These are phyloP conservation scores for Pseudomugil tenellus DNA, from an alignment of 2,797 vertebrate genomes.

Conservation along the genomic window DNA sequence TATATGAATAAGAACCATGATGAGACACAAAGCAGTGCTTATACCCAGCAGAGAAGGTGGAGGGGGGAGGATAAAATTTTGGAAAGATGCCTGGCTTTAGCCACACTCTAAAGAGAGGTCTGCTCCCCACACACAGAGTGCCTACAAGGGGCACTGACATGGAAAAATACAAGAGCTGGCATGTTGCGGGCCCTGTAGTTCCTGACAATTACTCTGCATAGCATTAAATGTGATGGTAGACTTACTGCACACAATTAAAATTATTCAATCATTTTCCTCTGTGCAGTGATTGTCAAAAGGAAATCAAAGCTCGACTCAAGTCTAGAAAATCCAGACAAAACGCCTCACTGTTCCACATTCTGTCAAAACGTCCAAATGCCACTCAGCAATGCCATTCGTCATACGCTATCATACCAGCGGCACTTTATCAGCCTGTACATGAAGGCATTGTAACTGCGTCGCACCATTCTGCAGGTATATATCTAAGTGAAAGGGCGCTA, in stretches of 20 bases:
- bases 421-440: constrained; percentile 44
- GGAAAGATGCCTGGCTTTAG: constrained; percentile 73
- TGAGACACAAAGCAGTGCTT: constrained; percentile 68
- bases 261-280: constrained; percentile 29
- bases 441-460: constrained; percentile 47
- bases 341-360: constrained; percentile 44
- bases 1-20: constrained; percentile 65
- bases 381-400: constrained; percentile 42
- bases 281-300: constrained; percentile 11
- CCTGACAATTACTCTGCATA: constrained; percentile 53
- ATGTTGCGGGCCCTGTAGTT: constrained; percentile 68
- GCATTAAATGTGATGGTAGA: constrained; percentile 45
- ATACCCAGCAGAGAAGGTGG: constrained; percentile 63
- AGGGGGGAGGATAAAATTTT: constrained; percentile 54
- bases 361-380: constrained; percentile 44
- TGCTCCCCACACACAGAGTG: constrained; percentile 70
- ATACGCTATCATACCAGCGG: constrained; percentile 23
- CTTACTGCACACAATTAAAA: constrained; percentile 37
- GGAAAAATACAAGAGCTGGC: constrained; percentile 78
- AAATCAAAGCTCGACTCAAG: constrained; percentile 20
- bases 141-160: constrained; percentile 75
- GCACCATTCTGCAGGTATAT: constrained; percentile 51
- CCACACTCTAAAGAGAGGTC: constrained; percentile 67
- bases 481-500: constrained; percentile 62
- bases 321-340: constrained; percentile 32